These are phyloP conservation scores for Acanthornis magna DNA, from an alignment of 2,797 vertebrate genomes.

Conservation along the genomic window DNA sequence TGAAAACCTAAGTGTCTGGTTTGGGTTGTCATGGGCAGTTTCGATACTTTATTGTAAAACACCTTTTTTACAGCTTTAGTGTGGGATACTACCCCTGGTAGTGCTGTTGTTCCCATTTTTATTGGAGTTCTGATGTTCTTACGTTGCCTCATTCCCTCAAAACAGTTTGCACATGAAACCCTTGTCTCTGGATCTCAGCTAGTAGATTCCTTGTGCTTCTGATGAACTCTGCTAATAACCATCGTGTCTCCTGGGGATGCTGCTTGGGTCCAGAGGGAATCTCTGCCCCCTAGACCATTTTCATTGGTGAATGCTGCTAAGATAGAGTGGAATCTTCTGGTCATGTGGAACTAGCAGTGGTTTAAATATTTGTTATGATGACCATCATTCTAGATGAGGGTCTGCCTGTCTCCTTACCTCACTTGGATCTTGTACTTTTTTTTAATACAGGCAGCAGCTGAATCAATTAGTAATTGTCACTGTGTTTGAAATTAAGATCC, in stretches of 20 bases:
- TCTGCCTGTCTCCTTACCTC: not conserved
- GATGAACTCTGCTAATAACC: not conserved
- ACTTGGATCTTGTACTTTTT: not conserved
- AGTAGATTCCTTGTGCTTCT: not conserved
- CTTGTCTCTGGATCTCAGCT: not conserved
- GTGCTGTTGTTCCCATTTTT: not conserved
- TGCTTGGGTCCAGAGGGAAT: not conserved
- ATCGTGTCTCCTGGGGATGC: not conserved
- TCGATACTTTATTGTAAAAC: not conserved
- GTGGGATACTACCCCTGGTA: not conserved
- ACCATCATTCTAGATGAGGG: not conserved
- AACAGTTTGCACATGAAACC: not conserved
- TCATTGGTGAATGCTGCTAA: not conserved
- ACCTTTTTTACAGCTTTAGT: not conserved
- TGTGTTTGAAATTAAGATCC: not conserved
- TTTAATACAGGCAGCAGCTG: not conserved
- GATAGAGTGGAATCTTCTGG: not conserved
- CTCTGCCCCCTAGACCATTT: not conserved
- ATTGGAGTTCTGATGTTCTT: not conserved
- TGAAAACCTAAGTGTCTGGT: not conserved
- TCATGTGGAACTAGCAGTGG: not conserved
- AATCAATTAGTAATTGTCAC: not conserved
- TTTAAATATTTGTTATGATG: not conserved
- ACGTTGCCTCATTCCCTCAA: not conserved
- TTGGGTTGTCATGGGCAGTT: not conserved